A percentile compares a stretch with the other conserved stretches of the same genome.
These are phyloP conservation scores for Tyto alba DNA, from an alignment of 2,113 vertebrate species.

Conservation along the genomic window DNA sequence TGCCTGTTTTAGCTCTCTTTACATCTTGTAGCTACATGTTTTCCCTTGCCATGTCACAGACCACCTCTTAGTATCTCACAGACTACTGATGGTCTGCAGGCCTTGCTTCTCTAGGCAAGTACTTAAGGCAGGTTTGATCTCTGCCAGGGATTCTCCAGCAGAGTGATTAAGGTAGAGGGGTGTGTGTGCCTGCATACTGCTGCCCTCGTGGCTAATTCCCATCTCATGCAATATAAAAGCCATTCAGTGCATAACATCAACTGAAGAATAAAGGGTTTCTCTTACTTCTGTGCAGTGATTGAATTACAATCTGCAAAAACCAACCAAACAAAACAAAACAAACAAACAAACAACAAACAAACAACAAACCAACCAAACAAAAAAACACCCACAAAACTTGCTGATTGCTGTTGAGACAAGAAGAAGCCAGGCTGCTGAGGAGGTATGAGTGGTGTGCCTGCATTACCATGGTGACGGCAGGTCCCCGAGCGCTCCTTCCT, in stretches of 20 bases:
- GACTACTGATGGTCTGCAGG: background rate
- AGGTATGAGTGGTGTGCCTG: background rate
- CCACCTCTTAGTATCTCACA: background rate
- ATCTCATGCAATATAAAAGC: background rate
- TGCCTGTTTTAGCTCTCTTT: background rate
- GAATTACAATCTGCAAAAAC: background rate
- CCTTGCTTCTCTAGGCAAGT: background rate
- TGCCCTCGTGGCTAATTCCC: background rate
- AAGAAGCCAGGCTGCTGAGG: background rate
- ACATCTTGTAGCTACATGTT: background rate
- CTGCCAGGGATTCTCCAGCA: background rate
- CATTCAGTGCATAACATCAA: background rate
- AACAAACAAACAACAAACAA: too few species aligned
- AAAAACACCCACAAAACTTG: background rate
- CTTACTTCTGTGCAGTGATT: background rate
- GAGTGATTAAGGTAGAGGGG: background rate
- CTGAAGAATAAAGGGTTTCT: background rate
- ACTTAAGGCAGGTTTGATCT: background rate
- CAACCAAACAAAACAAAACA: background rate
- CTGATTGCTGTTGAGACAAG: background rate
- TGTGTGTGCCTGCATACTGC: fast-evolving
- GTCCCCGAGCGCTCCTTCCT: background rate
- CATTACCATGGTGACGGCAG: background rate
- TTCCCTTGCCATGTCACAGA: background rate
- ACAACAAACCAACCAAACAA: too few species aligned